Evolutionary conservation across 2,113 vertebrate species (phyloP).

Genomic region (Indicator maculatus): DNA sequence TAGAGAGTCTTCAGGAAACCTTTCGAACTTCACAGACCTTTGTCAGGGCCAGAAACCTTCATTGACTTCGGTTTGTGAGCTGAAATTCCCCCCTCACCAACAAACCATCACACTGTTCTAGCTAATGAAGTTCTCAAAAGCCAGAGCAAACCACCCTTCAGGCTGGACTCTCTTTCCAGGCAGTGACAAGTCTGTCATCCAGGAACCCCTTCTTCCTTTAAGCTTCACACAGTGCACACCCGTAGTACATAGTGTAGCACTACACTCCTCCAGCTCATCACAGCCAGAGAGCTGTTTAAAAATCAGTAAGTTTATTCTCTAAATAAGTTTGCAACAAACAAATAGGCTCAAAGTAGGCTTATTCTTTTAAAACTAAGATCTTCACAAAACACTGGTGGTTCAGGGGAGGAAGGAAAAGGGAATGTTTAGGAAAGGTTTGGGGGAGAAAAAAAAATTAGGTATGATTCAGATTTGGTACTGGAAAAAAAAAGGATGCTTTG

Average conservation of each 20-base stretch:
- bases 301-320: not conserved
- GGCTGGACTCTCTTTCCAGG: not conserved
- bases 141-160: conserved; percentile 5
- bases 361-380: not conserved
- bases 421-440: not conserved
- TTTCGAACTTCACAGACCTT: conserved; percentile 2
- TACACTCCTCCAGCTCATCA: not conserved
- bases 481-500: not conserved
- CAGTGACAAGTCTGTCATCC: not conserved
- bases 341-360: not conserved
- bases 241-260: too few relatives aligned
- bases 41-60: not conserved
- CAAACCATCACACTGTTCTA: not conserved
- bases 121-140: not conserved
- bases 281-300: not conserved
- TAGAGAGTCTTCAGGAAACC: conserved; percentile 51
- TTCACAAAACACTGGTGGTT: not conserved
- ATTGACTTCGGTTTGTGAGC: not conserved
- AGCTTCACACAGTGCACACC: not conserved
- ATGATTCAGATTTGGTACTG: not conserved
- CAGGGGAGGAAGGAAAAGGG: not conserved
- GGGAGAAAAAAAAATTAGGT: not conserved
- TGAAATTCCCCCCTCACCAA: too few relatives aligned
- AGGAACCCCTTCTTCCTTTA: not conserved
- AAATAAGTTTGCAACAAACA: not conserved